Evolutionary conservation across 2,888 invertebrate species (phyloP), one percentile per base, ranked within the genome.

Genomic region (Podotricha telesiphe): DNA sequence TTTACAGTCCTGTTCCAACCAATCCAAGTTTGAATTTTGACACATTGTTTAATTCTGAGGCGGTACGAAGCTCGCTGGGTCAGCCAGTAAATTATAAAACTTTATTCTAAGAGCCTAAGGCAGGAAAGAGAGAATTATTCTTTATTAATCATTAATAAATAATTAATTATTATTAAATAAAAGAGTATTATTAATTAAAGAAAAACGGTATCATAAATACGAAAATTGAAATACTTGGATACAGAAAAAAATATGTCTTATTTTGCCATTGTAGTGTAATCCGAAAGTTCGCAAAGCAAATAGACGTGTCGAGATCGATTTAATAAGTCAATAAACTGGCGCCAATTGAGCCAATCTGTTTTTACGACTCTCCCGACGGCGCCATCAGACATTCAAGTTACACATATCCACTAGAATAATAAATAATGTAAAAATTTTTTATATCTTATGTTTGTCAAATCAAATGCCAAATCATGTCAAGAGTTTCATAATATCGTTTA

Each of bases 311-410:
- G 83, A 87, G 84, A 88, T 88, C 87, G 84, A 89, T 89, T 88
- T 89, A 89, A 89, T 89, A 89, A 88, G 88, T 88, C 88, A 86
- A 87, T 89, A 89, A 89, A 89, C 82, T 85, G 83, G 81, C 83
- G 83, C 81, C 87, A 87, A 70, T 70, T 70, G 70, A 67, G 61
- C 65, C 88, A 90, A 90, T 90, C 90, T 88, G 85, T 82, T 85
- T 90, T 90, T 89, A 90, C 80, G 88, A 87, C 84, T 86, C 89
- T 86, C 89, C 80, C 71, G 87, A 78, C 83, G 82, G 82, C 83
- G 80, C 76, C 83, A 85, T 70, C 67, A 70, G 68, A 55, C 68
- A 63, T 61, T 50, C 53, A 56, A 55, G 53, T 59, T 48, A 56
- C 48, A 65, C 20, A 42, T 50, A 65, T 59, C 13, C 61, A 53